Base-by-base conservation (phyloP, 2,113 vertebrate genomes). In the Neopipo cinnamomea region DNA sequence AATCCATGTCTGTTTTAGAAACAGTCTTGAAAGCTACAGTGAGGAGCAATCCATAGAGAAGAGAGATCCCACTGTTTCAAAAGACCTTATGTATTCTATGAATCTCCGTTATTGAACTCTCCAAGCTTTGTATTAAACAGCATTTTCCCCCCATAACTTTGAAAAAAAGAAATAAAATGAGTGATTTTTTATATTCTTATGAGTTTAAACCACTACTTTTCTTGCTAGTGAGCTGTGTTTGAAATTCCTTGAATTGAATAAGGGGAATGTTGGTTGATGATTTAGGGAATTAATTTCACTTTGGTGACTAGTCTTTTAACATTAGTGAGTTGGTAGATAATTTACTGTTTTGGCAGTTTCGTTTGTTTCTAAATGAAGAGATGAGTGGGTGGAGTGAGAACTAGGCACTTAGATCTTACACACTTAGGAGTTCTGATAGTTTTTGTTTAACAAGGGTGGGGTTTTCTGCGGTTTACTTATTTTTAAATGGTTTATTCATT, bases 401-500 rank as follows among this genome's bases (percentile, higher is more conserved):
- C 3, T 14, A 63, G 46, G 62, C 52, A 28, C 56, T 81, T 59
- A 50, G 47, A 56, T 87, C 56, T 75, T 59, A 14, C 0, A 11
- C 17, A 20, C 71, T 62, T 28, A 85, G 23, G 62, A 88, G 44
- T 85, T 94, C 2, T 15, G 65, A 78, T 93, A 61, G 80, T 23
- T 92, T 91, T 94, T 75, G 75, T 93, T 94, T 53, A 82, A 84
- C 65, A 68, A 85, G 83, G 93, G 90, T 55, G 91, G 53, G 13
- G 76, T 49, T 93, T 91, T 97, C 52, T 88, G 65, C 90, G 88
- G 88, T 83, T 90, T 88, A 77, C 5, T 11, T 93, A 31, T 90
- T 91, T 71, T 72, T 90, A 53, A 94, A 78, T 78, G 80, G 76
- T 76, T 94, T 93, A 56, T 93, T 93, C n/a, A 24, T 77, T 87